Percentiles rank a stretch among this genome's conserved stretches.
Conservation (phyloP, 2,888 invertebrate species). For the Napeogenes inachia region DNA sequence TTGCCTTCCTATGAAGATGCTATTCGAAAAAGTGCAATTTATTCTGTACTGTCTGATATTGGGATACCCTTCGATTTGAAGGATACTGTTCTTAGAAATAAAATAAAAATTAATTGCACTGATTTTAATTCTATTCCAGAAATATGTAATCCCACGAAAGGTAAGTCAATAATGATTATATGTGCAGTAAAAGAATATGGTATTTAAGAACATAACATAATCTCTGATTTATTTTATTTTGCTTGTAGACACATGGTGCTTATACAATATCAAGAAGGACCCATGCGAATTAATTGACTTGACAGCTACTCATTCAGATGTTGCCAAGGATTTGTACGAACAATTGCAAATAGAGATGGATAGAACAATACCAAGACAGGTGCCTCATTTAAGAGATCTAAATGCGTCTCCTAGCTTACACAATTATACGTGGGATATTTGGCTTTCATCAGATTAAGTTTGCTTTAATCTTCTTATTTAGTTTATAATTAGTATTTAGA, state of each 20-base stretch:
- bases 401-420: constrained; percentile 47
- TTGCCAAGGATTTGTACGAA: constrained; percentile 40
- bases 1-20: constrained; percentile 46
- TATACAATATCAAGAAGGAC: constrained; percentile 58
- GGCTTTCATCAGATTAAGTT: constrained; percentile 32
- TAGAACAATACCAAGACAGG: constrained; percentile 44
- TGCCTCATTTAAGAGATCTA: constrained; percentile 48
- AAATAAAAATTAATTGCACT: constrained; percentile 44
- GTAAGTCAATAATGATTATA: constrained; percentile 36
- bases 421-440: constrained; percentile 59
- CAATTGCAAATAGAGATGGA: constrained; percentile 42
- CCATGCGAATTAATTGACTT: constrained; percentile 58
- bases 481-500: too few relatives aligned
- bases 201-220: neutral
- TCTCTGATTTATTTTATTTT: constrained; percentile 1
- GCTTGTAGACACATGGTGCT: constrained; percentile 51
- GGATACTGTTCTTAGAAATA: constrained; percentile 38
- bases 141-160: constrained; percentile 49
- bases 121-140: constrained; percentile 18
- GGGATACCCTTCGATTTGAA: constrained; percentile 39
- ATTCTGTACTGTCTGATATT: constrained; percentile 41
- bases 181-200: too few relatives aligned
- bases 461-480: neutral
- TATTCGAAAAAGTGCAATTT: constrained; percentile 44
- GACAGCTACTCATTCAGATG: constrained; percentile 41